These are phyloP conservation scores for Scaptomyza hsui DNA, from an alignment of 1,140 invertebrate genomes.

Conservation along the genomic window DNA sequence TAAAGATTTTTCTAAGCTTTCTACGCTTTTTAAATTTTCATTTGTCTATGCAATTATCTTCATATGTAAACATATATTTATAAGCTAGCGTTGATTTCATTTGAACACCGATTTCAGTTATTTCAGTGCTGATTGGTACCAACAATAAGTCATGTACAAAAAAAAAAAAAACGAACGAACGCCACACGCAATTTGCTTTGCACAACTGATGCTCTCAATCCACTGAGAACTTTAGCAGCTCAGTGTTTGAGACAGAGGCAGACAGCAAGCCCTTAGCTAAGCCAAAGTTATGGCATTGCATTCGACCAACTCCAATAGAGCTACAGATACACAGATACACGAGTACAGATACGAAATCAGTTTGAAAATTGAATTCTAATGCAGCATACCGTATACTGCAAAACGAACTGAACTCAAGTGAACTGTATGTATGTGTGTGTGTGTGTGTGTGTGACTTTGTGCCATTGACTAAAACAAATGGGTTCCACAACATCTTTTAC, in stretches of 20 bases:
- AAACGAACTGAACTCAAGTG: conserved; percentile 69
- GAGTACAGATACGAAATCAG: conserved; percentile 58
- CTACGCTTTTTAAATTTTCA: no score
- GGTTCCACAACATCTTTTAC: conserved; percentile 79
- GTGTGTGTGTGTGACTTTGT: conserved; percentile 54
- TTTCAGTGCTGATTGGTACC: conserved; percentile 33
- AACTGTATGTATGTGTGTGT: conserved; percentile 48
- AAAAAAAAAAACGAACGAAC: conserved; percentile 20
- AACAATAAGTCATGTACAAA: neutral
- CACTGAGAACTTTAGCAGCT: conserved; percentile 26
- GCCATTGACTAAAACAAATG: conserved; percentile 78
- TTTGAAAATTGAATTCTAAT: conserved; percentile 80
- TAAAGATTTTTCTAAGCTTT: no score
- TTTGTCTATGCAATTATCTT: conserved; percentile 27
- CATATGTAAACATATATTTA: neutral
- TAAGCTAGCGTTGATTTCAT: conserved; percentile 40
- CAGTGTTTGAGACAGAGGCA: neutral
- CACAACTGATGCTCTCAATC: conserved; percentile 35
- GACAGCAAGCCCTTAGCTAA: conserved; percentile 31
- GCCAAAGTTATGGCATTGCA: conserved; percentile 78
- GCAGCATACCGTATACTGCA: conserved; percentile 42
- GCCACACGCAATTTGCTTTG: conserved; percentile 44
- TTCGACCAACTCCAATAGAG: conserved; percentile 40
- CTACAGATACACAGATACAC: conserved; percentile 16
- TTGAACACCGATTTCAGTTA: conserved; percentile 37